phyloP scores from a whole-genome alignment of 2,113 vertebrate species.

The Xenopus borealis region DNA sequence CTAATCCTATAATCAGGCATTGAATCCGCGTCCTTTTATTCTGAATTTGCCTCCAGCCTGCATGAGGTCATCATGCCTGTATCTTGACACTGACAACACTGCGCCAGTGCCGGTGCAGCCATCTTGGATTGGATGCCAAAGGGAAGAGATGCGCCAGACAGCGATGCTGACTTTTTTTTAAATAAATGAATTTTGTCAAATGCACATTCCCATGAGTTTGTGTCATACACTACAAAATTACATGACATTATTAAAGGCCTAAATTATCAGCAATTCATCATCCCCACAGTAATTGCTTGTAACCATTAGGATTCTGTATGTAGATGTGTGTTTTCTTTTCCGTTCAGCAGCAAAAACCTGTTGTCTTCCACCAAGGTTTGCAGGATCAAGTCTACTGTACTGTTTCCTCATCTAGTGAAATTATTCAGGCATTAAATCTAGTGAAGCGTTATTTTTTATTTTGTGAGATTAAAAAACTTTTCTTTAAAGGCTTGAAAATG shows the following conservation, averaged over 20 bases:
- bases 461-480: constrained; percentile 45
- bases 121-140: no score
- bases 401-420: background rate
- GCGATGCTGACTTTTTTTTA: no score
- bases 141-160: no score
- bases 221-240: background rate
- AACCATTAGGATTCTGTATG: no score
- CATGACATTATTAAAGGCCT: fast-evolving
- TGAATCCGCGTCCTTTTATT: no score
- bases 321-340: background rate
- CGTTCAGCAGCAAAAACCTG: background rate
- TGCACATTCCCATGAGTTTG: background rate
- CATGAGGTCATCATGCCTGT: no score
- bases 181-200: background rate
- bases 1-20: no score
- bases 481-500: constrained; percentile 19
- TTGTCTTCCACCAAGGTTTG: background rate
- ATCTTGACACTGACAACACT: no score
- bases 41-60: no score
- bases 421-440: constrained; percentile 35
- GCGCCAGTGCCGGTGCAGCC: no score
- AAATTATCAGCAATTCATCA: no score
- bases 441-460: constrained; percentile 31
- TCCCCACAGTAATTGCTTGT: no score
- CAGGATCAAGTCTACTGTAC: background rate